Percentiles rank a stretch among this genome's conserved stretches.
Conservation (phyloP, 2,113 vertebrate species). For the Corythaeola cristata region DNA sequence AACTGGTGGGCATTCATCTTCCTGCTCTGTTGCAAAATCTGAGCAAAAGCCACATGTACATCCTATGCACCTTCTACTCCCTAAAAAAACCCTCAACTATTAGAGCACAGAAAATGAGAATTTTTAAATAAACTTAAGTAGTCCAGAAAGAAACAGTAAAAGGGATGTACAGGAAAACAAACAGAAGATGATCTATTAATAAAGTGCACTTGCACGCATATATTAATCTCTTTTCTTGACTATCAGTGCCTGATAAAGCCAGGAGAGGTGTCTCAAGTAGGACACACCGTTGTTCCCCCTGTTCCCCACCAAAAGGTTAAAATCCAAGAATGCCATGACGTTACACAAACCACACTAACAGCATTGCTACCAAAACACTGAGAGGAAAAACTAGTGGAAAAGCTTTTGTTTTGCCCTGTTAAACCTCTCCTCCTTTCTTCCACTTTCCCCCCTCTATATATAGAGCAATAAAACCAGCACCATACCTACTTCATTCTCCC, state of each 20-base stretch:
- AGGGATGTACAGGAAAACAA: not conserved
- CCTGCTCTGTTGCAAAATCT: not conserved
- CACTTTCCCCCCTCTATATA: not conserved
- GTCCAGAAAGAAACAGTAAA: not conserved
- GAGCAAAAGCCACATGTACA: not conserved
- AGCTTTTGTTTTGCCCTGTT: not conserved
- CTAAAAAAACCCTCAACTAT: not conserved
- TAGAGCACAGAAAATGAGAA: not conserved
- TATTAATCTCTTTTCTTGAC: not conserved
- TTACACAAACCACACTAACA: not conserved
- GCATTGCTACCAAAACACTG: not conserved
- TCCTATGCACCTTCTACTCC: not conserved
- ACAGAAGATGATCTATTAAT: not conserved
- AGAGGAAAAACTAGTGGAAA: not conserved
- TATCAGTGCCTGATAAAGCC: not conserved
- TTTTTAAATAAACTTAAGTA: not conserved
- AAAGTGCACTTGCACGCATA: not conserved
- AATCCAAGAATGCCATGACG: not conserved
- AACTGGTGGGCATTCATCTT: not conserved
- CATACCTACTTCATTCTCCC: not conserved
- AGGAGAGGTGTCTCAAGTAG: not conserved
- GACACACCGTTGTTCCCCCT: not conserved
- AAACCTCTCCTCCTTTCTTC: not conserved
- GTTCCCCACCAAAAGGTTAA: not conserved
- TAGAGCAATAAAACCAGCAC: not conserved